Conservation (phyloP, 2,797 vertebrate genomes). For the Synaphobranchus kaupii region DNA sequence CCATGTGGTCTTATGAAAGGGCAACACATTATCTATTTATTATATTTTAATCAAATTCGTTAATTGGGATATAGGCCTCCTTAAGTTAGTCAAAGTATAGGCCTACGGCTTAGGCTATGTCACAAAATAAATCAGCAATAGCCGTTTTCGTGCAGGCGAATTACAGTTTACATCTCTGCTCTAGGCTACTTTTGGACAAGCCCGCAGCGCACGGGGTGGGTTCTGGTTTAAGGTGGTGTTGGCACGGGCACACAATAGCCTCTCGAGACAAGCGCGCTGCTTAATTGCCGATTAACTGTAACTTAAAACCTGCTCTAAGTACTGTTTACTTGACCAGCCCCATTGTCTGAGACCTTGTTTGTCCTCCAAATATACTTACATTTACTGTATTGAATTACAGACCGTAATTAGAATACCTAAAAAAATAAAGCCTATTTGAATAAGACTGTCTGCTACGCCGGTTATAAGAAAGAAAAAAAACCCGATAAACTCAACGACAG, state of each 20-base stretch:
- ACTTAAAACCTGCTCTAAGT: constrained; percentile 38
- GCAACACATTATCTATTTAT: not conserved
- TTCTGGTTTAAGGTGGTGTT: constrained; percentile 5
- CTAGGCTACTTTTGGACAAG: not conserved
- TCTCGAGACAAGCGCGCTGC: constrained; percentile 24
- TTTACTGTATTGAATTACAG: constrained; percentile 37
- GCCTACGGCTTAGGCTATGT: not conserved
- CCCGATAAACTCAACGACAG: constrained; percentile 27
- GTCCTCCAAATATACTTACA: constrained; percentile 33
- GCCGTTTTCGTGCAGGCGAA: not conserved
- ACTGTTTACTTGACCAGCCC: constrained; percentile 29
- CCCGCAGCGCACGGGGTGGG: not conserved
- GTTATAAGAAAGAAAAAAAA: constrained; percentile 14
- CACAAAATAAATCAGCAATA: not conserved
- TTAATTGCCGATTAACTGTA: constrained; percentile 30
- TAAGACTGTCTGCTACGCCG: constrained; percentile 25
- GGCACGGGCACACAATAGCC: constrained; percentile 21
- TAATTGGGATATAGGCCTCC: no score
- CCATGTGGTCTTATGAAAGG: not conserved
- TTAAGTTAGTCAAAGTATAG: no score
- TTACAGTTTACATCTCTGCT: not conserved
- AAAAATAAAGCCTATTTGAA: constrained; percentile 24
- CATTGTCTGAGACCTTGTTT: constrained; percentile 33
- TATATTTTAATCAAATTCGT: no score
- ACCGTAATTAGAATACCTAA: constrained; percentile 22